Evolutionary conservation across 2,797 vertebrate genomes (phyloP).

Genomic region (Phalanger gymnotis): DNA sequence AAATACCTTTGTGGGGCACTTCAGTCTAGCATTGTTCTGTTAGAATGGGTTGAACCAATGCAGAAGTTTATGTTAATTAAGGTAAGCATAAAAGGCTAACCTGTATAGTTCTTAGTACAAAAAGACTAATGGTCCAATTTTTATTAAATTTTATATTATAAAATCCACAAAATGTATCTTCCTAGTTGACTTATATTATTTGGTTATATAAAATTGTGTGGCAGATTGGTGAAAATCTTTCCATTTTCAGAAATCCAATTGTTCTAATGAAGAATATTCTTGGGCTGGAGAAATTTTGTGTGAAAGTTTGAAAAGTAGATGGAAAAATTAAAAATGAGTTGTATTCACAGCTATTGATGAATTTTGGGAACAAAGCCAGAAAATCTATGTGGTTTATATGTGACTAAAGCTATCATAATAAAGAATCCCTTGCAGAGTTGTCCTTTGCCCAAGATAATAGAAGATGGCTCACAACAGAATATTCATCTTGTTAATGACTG

Average conservation of each 20-base stretch:
- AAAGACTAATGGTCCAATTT: conserved; percentile 17
- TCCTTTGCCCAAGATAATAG: background rate
- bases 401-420: background rate
- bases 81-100: conserved; percentile 82
- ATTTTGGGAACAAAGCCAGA: background rate
- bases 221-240: conserved; percentile 9
- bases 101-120: conserved; percentile 24
- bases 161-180: background rate
- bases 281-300: background rate
- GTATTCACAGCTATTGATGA: background rate
- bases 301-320: background rate
- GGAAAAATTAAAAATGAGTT: background rate
- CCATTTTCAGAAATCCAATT: background rate
- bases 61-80: conserved; percentile 98
- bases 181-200: conserved; percentile 7
- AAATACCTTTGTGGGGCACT: conserved; percentile 97
- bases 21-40: conserved; percentile 94
- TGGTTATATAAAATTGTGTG: conserved; percentile 32
- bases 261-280: conserved; percentile 6
- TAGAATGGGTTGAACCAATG: conserved; percentile 98
- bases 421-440: background rate
- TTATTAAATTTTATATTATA: conserved; percentile 38
- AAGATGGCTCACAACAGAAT: background rate
- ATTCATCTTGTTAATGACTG: background rate
- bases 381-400: background rate